phyloP scores from a whole-genome alignment of 1,140 invertebrate genomes.

The Pseudomyrmex pallidus region DNA sequence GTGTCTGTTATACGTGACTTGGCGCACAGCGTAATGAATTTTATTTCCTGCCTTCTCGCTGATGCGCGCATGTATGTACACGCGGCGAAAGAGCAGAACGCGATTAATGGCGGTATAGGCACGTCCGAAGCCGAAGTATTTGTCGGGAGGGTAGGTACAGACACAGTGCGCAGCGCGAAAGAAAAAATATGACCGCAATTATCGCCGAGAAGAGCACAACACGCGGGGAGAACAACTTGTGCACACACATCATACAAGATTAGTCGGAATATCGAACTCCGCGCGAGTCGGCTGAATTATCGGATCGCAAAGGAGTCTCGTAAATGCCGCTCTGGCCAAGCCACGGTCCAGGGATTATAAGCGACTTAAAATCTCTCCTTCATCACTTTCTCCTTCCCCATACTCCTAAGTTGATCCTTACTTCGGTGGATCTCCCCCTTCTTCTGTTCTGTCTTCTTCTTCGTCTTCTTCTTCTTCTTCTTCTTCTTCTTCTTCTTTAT shows the following conservation, averaged over 20 bases:
- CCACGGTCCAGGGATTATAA: constrained; percentile 48
- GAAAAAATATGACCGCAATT: constrained; percentile 45
- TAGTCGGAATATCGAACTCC: constrained; percentile 54
- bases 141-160: constrained; percentile 35
- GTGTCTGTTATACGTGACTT: background rate
- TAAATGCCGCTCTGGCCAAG: constrained; percentile 46
- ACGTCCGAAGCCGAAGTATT: constrained; percentile 37
- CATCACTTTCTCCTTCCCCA: constrained; percentile 46
- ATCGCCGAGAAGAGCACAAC: constrained; percentile 41
- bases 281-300: constrained; percentile 42
- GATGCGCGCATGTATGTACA: background rate
- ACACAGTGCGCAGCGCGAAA: constrained; percentile 32
- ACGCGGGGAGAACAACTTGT: constrained; percentile 12
- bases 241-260: constrained; percentile 52
- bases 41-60: too few relatives aligned
- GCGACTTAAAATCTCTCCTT: constrained; percentile 54
- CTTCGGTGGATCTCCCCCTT: constrained; percentile 43
- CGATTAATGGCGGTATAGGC: constrained; percentile 37
- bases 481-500: constrained; percentile 59
- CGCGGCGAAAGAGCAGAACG: constrained; percentile 15
- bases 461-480: constrained; percentile 33
- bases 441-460: constrained; percentile 39
- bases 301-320: constrained; percentile 35
- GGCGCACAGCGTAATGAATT: constrained; percentile 17
- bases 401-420: constrained; percentile 46